Percentiles rank a stretch among this genome's conserved stretches.
These are phyloP conservation scores for Uloborus diversus DNA, from an alignment of 1,140 invertebrate species.

Conservation along the genomic window DNA sequence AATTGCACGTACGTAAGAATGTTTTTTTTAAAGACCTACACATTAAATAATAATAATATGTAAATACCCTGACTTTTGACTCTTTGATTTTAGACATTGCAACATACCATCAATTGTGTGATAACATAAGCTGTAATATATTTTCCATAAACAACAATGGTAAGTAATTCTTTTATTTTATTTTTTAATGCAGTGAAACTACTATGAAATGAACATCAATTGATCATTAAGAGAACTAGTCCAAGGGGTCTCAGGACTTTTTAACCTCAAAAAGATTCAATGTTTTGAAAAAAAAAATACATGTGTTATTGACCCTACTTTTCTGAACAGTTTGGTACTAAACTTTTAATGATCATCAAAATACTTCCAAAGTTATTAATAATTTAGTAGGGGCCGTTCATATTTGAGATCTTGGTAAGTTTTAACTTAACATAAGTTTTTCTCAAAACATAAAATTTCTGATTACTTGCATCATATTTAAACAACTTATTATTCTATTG, in stretches of 20 bases:
- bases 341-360: too few relatives aligned
- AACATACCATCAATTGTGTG: slow-evolving; percentile 59
- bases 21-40: background rate
- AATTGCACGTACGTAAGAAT: too few relatives aligned
- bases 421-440: too few relatives aligned
- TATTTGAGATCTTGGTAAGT: too few relatives aligned
- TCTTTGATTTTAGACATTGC: slow-evolving; percentile 28
- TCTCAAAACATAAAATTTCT: too few relatives aligned
- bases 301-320: background rate
- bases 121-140: slow-evolving; percentile 77
- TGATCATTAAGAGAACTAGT: background rate
- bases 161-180: slow-evolving; percentile 63
- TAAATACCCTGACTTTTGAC: background rate
- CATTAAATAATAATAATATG: background rate
- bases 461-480: too few relatives aligned
- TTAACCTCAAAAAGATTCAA: background rate
- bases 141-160: slow-evolving; percentile 78
- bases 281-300: background rate
- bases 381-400: too few relatives aligned
- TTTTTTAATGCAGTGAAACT: background rate
- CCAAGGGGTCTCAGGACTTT: background rate
- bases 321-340: background rate
- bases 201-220: background rate
- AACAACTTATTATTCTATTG: too few relatives aligned
- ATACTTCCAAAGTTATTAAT: too few relatives aligned